Evolutionary conservation across 2,888 invertebrate genomes (phyloP).

Genomic region (Conomelus anceps): DNA sequence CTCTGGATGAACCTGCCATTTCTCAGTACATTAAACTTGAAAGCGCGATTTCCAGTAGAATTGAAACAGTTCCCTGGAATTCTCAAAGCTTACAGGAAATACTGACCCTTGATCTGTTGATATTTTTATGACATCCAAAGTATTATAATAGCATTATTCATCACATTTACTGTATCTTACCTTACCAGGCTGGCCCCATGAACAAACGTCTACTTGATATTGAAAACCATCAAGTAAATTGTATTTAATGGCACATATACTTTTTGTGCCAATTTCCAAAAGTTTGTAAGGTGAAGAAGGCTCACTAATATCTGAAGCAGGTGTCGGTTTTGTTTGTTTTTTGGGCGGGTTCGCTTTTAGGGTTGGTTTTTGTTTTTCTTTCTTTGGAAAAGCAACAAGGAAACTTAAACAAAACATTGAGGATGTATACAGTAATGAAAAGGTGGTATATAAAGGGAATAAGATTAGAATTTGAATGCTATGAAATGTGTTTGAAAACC

Average conservation of each 20-base stretch:
- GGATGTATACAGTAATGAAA: not conserved
- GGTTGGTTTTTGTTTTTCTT: not conserved
- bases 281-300: not conserved
- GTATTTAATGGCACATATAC: not conserved
- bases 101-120: too few relatives aligned
- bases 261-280: not conserved
- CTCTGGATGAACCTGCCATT: too few relatives aligned
- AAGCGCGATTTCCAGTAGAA: too few relatives aligned
- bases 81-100: too few relatives aligned
- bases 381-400: not conserved
- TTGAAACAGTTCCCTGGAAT: too few relatives aligned
- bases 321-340: not conserved
- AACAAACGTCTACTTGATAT: not conserved
- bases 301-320: not conserved
- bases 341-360: not conserved
- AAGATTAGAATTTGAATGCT: not conserved
- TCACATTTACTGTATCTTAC: too few relatives aligned
- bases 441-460: too few relatives aligned
- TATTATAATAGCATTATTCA: too few relatives aligned
- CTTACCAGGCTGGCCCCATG: not conserved
- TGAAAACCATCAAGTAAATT: not conserved
- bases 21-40: too few relatives aligned
- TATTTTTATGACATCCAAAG: too few relatives aligned
- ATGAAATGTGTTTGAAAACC: too few relatives aligned
- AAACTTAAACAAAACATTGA: not conserved